Evolutionary conservation across 2,888 invertebrate genomes (phyloP).

Genomic region (Cerastis rubricosa): DNA sequence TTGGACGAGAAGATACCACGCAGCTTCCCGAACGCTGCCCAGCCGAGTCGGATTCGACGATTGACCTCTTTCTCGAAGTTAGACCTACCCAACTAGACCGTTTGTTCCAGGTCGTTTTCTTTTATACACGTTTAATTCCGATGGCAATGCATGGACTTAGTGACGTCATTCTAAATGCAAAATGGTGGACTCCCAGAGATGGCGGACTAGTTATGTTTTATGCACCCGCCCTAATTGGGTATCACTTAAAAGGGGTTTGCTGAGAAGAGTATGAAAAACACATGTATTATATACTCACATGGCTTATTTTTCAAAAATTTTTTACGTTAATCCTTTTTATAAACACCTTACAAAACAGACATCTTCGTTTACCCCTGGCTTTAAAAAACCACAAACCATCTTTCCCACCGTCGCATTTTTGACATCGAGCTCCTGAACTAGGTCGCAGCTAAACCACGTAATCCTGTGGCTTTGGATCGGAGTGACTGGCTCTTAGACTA

Average conservation of each 20-base stretch:
- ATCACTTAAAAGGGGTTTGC: no score
- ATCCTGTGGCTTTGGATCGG: constrained; percentile 54
- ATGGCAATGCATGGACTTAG: not conserved
- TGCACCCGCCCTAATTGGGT: no score
- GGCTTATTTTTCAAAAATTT: no score
- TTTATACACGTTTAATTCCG: not conserved
- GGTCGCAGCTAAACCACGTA: constrained; percentile 60
- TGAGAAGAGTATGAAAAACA: no score
- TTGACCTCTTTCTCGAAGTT: no score
- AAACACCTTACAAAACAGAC: not conserved
- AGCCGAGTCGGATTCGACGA: no score
- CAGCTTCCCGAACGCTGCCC: no score
- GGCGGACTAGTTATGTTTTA: not conserved
- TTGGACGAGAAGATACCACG: no score
- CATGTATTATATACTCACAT: no score
- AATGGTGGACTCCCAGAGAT: not conserved
- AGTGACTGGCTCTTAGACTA: constrained; percentile 57
- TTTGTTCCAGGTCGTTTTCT: no score
- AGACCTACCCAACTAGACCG: no score
- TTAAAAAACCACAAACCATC: not conserved
- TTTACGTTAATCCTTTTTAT: not conserved
- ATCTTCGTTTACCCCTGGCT: not conserved
- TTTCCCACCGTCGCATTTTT: constrained; percentile 43
- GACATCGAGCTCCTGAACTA: constrained; percentile 47
- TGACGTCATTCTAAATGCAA: not conserved